phyloP scores from a whole-genome alignment of 2,797 vertebrate genomes.

The Muscicapa comitata region DNA sequence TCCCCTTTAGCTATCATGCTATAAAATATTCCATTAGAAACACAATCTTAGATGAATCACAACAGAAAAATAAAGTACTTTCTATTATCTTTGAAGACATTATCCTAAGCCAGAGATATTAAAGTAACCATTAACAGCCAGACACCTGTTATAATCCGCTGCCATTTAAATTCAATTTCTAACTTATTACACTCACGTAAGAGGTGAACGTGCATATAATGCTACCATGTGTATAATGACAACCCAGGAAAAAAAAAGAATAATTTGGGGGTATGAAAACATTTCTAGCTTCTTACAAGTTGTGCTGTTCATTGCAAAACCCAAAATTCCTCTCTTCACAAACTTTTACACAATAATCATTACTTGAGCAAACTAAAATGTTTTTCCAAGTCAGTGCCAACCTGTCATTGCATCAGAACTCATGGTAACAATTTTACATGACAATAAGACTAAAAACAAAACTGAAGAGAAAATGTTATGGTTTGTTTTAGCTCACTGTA shows the following conservation, averaged over 20 bases:
- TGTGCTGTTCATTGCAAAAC: background rate
- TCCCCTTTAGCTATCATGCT: background rate
- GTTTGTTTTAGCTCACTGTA: background rate
- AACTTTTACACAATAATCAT: background rate
- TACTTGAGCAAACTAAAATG: background rate
- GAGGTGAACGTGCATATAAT: background rate
- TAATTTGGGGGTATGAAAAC: background rate
- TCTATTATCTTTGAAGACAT: background rate
- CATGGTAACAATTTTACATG: background rate
- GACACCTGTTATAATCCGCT: background rate
- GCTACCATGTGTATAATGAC: rapidly evolving
- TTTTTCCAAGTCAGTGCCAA: background rate
- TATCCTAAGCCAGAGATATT: background rate
- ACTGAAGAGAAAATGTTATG: background rate
- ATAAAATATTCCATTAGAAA: background rate
- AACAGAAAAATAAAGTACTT: background rate
- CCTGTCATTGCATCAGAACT: background rate
- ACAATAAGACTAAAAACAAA: background rate
- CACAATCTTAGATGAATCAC: background rate
- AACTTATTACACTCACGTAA: background rate
- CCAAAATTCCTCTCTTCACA: background rate
- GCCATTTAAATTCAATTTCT: background rate
- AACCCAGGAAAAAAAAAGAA: background rate
- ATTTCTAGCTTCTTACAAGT: background rate
- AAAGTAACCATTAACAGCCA: background rate